These are phyloP conservation scores for Microtus pennsylvanicus DNA, from an alignment of 2,113 vertebrate genomes.

Conservation along the genomic window DNA sequence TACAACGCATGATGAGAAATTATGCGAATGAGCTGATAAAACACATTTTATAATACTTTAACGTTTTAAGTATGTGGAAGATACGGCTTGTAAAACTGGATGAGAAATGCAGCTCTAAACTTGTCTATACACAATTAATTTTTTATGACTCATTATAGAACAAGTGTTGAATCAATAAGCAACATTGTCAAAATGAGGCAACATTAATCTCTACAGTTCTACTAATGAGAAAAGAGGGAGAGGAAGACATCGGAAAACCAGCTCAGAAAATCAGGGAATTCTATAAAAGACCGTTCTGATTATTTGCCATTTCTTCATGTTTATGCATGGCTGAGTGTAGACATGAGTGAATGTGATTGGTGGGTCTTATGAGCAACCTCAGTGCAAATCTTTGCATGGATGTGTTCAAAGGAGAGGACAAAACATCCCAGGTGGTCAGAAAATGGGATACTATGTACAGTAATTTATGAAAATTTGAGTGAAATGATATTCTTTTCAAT, in stretches of 20 bases:
- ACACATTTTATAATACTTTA: background rate
- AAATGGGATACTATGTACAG: background rate
- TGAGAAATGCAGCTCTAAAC: constrained; percentile 48
- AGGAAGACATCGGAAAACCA: constrained; percentile 23
- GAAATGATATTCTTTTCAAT: background rate
- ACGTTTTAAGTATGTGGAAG: background rate
- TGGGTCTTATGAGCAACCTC: background rate
- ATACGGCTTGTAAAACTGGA: background rate
- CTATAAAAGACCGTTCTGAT: constrained; percentile 37
- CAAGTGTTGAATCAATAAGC: constrained; percentile 56
- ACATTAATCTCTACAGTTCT: constrained; percentile 28
- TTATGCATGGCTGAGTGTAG: constrained; percentile 50
- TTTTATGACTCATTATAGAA: constrained; percentile 58
- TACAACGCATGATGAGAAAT: background rate
- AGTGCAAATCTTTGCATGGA: constrained; percentile 20
- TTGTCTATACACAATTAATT: constrained; percentile 25
- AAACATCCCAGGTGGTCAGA: constrained; percentile 48
- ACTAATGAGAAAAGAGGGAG: constrained; percentile 49
- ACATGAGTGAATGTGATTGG: constrained; percentile 40
- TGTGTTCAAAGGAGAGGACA: background rate
- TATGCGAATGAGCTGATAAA: background rate
- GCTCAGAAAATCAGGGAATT: background rate
- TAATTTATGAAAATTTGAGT: constrained; percentile 1
- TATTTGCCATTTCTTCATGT: constrained; percentile 27
- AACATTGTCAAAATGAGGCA: constrained; percentile 52